Conservation (phyloP, 1,140 invertebrate genomes). For the Rhagoletis pomonella region DNA sequence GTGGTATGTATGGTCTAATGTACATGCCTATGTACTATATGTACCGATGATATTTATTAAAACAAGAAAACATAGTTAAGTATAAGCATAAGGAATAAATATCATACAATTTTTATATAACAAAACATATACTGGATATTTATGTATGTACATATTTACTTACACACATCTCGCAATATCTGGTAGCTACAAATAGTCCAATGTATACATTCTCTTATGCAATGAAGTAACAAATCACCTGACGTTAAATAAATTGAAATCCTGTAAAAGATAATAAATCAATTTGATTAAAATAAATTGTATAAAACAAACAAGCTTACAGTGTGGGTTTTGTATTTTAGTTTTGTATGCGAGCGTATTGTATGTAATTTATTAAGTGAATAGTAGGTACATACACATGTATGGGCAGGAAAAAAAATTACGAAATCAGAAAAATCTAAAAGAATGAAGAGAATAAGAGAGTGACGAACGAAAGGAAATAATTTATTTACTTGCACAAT, state of each 20-base stretch:
- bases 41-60: no score
- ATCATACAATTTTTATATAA: no score
- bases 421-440: not conserved
- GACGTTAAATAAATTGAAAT: slow-evolving; percentile 40
- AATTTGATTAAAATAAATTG: slow-evolving; percentile 48
- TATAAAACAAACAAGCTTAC: not conserved
- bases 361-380: slow-evolving; percentile 10
- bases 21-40: no score
- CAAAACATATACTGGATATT: no score
- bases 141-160: not conserved
- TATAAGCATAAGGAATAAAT: no score
- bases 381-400: not conserved
- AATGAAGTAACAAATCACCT: slow-evolving; percentile 31
- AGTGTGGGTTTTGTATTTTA: no score
- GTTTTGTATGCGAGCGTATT: not conserved
- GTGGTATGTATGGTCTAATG: no score
- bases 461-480: not conserved
- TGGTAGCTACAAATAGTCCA: no score
- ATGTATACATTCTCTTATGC: not conserved
- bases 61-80: no score
- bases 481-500: slow-evolving; percentile 44
- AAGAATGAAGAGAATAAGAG: not conserved
- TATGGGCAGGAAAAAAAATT: not conserved
- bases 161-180: not conserved
- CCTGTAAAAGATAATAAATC: slow-evolving; percentile 30